Base-by-base conservation (phyloP, 2,113 vertebrate genomes). In the Etheostoma spectabile region DNA sequence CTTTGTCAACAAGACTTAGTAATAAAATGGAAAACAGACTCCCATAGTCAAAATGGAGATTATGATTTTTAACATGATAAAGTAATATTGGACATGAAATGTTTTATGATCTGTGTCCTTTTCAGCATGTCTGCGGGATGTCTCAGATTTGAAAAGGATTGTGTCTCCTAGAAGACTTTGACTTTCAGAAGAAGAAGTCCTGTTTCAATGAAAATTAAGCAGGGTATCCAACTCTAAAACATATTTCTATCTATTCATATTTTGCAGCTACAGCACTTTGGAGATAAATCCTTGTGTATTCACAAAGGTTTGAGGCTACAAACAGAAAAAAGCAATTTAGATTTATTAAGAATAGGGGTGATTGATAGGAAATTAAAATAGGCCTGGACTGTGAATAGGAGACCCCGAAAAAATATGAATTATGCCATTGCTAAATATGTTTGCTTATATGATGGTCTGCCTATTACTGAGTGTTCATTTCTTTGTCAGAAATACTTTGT, bases 1-100 rank as follows among this genome's bases (percentile, higher is more conserved):
- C 95, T 96, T 95, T 93, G 89, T 93, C 94, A 95, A 96, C 94
- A 93, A 95, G 95, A 95, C 33, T 95, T 94, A 93, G 94, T 95
- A 95, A 96, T 94, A 95, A 91, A 88, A 62, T 21, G 4, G 45
- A 79, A 70, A 60, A 79, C 4, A 49, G 33, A 66, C 8, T 35
- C 52, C 56, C 85, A 83, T 94, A 93, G 95, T 95, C 92, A 95
- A 95, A 96, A 94, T 94, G 93, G 95, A 96, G 88, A 95, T 92
- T 82, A 79, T 91, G 94, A 94, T 96, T 94, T 95, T 96, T 83
- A 91, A 76, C 93, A 78, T 64, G 94, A 93, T 86, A 79, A 71
- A 94, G 93, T 93, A 90, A 89, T 83, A 92, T 91, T 86, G 33
- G 19, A 71, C 59, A 83, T 87, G 57, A 76, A 83, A 80, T 83